Evolutionary conservation across 53 echinoderm and acorn worm species (phyloP), one percentile per base, ranked within the genome.

Genomic region (Temnopleurus reevesii): DNA sequence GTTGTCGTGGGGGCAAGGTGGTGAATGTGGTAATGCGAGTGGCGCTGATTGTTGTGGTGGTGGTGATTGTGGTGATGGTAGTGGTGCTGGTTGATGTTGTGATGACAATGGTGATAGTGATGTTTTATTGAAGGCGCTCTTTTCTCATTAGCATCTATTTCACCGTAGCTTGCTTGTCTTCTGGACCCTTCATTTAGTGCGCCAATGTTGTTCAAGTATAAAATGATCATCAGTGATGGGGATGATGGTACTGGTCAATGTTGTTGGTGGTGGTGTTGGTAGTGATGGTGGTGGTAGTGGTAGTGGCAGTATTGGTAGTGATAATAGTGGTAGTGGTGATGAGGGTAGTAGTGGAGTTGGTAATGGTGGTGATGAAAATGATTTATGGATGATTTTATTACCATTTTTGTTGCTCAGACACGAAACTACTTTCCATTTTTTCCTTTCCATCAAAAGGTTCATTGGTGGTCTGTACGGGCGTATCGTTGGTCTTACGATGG

Each of bases 401-500:
- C 24, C 56, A 56, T 5, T 24, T n/a, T 56, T 56, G 23, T 56
- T 56, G 3, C 30, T 21, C 9, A 30, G 19, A 29, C 29, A 49
- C 23, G 23, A 15, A 2, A 56, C 4, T 56, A 56, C n/a, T 23
- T 0, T 0, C 23, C 23, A 55, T 12, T 55, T n/a, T 19, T 0
- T 21, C 19, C 41, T 19, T 31, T 28, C 33, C 29, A 61, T 30
- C 12, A 3, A 35, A 66, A 97, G 97, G 34, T 97, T 65, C 77
- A 99, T 99, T 76, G 99, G 99, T 45, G 96, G 92, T 31, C 86
- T 99, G 17, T 99, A 96, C 85, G 99, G 99, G 5, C 92, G 99
- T 0, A 33, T 99, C 12, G 86, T 99, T 41, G 99, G 99, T 31
- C 76, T 99, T 44, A 81, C 93, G 24, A 90, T 99, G 91, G 96